Evolutionary conservation across 2,888 invertebrate genomes (phyloP).

Genomic region (Diaprepes abbreviatus): DNA sequence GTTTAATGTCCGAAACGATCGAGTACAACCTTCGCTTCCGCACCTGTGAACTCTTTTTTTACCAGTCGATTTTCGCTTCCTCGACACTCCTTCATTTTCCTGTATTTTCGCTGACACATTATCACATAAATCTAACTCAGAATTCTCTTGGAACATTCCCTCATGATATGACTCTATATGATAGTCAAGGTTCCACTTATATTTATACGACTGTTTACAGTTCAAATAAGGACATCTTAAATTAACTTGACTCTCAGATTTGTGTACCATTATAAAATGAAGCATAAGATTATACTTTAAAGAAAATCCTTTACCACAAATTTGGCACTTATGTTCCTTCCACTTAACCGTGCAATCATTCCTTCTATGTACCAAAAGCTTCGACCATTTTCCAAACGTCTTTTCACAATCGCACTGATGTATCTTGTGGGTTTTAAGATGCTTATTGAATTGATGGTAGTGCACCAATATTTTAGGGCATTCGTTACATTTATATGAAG

Average conservation of each 20-base stretch:
- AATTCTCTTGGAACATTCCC: background rate
- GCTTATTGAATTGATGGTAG: slow-evolving; percentile 54
- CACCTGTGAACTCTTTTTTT: too few species aligned
- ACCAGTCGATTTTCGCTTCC: too few species aligned
- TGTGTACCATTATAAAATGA: slow-evolving; percentile 53
- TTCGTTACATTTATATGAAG: slow-evolving; percentile 56
- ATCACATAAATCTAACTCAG: too few species aligned
- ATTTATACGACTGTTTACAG: slow-evolving; percentile 56
- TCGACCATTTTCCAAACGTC: slow-evolving; percentile 58
- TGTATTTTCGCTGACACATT: too few species aligned
- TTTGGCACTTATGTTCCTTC: slow-evolving; percentile 54
- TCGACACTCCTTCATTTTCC: too few species aligned
- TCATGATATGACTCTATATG: too few species aligned
- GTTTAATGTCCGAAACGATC: too few species aligned
- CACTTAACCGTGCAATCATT: slow-evolving; percentile 51
- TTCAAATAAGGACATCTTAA: slow-evolving; percentile 56
- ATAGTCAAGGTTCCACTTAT: slow-evolving; percentile 56
- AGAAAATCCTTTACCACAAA: slow-evolving; percentile 57
- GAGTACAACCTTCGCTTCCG: too few species aligned
- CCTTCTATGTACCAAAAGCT: slow-evolving; percentile 56
- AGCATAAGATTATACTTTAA: slow-evolving; percentile 50
- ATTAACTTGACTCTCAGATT: slow-evolving; percentile 46
- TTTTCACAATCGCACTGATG: slow-evolving; percentile 60
- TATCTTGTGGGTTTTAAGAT: slow-evolving; percentile 57
- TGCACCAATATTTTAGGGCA: slow-evolving; percentile 56